These are phyloP conservation scores for Phenganax marumi DNA, from an alignment of 92 coral and sea anemone species.

Conservation along the genomic window DNA sequence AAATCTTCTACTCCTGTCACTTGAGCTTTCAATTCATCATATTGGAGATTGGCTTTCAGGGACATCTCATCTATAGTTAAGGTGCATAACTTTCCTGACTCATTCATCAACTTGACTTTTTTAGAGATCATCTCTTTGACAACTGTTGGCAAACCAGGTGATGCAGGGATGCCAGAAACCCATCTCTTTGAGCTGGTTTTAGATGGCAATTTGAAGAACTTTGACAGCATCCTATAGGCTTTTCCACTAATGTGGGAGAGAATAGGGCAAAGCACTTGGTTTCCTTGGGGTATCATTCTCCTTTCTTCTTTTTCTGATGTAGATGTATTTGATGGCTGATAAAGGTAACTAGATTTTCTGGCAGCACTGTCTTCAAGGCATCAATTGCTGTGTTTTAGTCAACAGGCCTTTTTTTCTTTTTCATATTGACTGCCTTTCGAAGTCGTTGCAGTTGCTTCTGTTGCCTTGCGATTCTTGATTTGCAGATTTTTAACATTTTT, in stretches of 20 bases:
- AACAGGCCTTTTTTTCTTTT: background rate
- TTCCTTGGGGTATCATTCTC: background rate
- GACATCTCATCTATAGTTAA: constrained; percentile 37
- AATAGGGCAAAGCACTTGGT: background rate
- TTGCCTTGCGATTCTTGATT: background rate
- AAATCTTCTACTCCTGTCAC: constrained; percentile 33
- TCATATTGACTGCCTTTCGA: background rate
- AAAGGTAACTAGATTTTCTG: background rate
- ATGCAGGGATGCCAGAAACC: background rate
- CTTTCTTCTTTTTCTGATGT: constrained; percentile 2
- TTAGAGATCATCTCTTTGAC: background rate
- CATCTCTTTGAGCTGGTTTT: background rate
- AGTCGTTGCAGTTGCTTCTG: background rate
- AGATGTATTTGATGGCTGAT: too few relatives aligned
- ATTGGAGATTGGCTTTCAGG: constrained; percentile 15
- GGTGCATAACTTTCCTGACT: constrained; percentile 1
- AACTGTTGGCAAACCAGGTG: background rate
- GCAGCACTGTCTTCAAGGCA: background rate
- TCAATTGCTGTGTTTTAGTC: background rate
- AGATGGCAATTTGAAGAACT: background rate
- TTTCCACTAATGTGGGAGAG: background rate
- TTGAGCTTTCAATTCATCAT: constrained; percentile 24
- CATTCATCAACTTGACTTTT: constrained; percentile 22
- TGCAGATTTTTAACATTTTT: background rate
- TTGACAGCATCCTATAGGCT: background rate